Base-by-base conservation (phyloP, 1,140 invertebrate genomes). In the Venustaconcha ellipsiformis region DNA sequence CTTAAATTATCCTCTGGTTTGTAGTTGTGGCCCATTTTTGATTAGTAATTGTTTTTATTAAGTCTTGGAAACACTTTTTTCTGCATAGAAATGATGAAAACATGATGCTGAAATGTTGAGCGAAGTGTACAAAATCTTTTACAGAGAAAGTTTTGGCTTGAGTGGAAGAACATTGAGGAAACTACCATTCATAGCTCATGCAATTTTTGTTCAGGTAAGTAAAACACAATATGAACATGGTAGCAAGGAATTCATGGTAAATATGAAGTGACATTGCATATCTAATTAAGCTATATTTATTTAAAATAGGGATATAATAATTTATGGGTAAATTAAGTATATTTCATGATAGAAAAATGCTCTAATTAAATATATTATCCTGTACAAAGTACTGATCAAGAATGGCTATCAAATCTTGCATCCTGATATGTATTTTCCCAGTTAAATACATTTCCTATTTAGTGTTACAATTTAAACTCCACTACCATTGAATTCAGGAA, bases 141-240 rank as follows among this genome's bases (percentile, higher is more conserved):
- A 37, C 83, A 93, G 92, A 68, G 89, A 91, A 80, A 95, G 95
- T 88, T 85, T 91, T 58, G 94, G 94, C 15, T 83, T 97, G 14
- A 98, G 96, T 90, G 96, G 96, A 14, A 92, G 97, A 74, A 93
- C 93, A 8, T 90, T 98, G 71, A 92, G 96, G 59, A 97, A 97
- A 89, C 91, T 98, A 78, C 96, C 96, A 12, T 96, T 98, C 86
- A 89, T 97, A 71, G 94, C 96, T 14, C 89, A 90, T 82, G 88
- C 89, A 30, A 70, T 88, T 60, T 89, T 78, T 82, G 72, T 90
- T 26, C 85, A 88, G 82, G 88, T 89, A 82, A 75, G 57, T 69
- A 65, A 67, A 73, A 20, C 59, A 55, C 18, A 60, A n/a, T 72
- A 14, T 55, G 14, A 57, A 62, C 17, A 48, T 11, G 37, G 37